These are phyloP conservation scores for Maconellicoccus hirsutus DNA, from an alignment of 1,140 invertebrate genomes.

Conservation along the genomic window DNA sequence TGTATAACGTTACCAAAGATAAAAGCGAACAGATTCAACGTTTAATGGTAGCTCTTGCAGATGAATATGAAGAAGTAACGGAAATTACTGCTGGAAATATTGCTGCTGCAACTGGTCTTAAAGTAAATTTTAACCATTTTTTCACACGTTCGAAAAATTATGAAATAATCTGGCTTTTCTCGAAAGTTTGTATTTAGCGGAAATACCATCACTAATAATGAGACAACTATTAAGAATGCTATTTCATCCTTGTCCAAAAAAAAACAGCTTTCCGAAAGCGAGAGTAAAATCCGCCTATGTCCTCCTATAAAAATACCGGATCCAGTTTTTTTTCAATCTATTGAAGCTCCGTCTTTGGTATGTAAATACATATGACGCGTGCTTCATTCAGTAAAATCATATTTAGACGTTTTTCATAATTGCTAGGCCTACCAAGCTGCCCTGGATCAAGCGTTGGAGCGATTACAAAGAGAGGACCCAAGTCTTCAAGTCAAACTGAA, in stretches of 20 bases:
- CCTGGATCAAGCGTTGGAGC: constrained; percentile 72
- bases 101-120: constrained; percentile 74
- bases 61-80: constrained; percentile 67
- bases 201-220: constrained; percentile 63
- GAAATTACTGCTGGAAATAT: constrained; percentile 69
- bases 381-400: background rate
- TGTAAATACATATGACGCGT: background rate
- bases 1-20: constrained; percentile 62
- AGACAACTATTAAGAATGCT: constrained; percentile 42
- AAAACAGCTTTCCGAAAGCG: constrained; percentile 29
- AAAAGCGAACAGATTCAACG: constrained; percentile 48
- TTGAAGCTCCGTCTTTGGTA: constrained; percentile 75
- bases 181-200: constrained; percentile 59
- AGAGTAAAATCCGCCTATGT: constrained; percentile 39
- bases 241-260: constrained; percentile 41
- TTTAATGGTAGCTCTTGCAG: constrained; percentile 68
- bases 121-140: constrained; percentile 39
- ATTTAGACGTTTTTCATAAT: too few relatives aligned
- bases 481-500: constrained; percentile 70
- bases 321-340: constrained; percentile 93
- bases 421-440: constrained; percentile 50
- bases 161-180: background rate
- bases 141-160: background rate
- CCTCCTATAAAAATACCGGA: constrained; percentile 61
- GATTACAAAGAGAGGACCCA: constrained; percentile 85